These are phyloP conservation scores for Ooceraea biroi DNA, from an alignment of 1,140 invertebrate genomes.

Conservation along the genomic window DNA sequence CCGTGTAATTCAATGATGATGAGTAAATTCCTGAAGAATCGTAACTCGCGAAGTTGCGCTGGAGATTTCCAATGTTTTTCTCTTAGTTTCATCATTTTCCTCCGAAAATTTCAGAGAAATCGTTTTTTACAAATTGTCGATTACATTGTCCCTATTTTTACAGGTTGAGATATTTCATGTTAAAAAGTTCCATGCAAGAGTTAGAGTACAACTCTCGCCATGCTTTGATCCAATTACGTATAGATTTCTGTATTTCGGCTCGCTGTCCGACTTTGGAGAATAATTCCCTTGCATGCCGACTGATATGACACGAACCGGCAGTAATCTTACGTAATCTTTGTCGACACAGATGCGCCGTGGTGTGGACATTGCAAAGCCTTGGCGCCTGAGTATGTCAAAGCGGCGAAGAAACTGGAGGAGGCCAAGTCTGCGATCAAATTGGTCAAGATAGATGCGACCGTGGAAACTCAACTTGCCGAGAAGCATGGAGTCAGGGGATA, in stretches of 20 bases:
- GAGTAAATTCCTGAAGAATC: not conserved
- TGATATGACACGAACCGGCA: not conserved
- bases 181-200: too few relatives aligned
- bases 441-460: conserved; percentile 98
- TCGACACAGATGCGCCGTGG: conserved; percentile 98
- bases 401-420: conserved; percentile 93
- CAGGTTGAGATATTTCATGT: too few relatives aligned
- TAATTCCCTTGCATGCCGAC: not conserved
- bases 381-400: conserved; percentile 98
- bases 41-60: too few relatives aligned
- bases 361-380: conserved; percentile 99
- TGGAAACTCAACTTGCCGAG: conserved; percentile 95
- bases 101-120: not conserved
- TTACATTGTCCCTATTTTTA: too few relatives aligned
- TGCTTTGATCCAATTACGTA: too few relatives aligned
- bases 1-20: not conserved
- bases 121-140: too few relatives aligned
- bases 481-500: conserved; percentile 95
- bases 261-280: not conserved
- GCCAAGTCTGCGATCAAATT: conserved; percentile 94
- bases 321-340: not conserved
- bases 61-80: not conserved
- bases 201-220: too few relatives aligned
- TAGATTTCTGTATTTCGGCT: too few relatives aligned
- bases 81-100: not conserved